Evolutionary conservation across 2,797 vertebrate species (phyloP).

Genomic region (Danio albolineatus): DNA sequence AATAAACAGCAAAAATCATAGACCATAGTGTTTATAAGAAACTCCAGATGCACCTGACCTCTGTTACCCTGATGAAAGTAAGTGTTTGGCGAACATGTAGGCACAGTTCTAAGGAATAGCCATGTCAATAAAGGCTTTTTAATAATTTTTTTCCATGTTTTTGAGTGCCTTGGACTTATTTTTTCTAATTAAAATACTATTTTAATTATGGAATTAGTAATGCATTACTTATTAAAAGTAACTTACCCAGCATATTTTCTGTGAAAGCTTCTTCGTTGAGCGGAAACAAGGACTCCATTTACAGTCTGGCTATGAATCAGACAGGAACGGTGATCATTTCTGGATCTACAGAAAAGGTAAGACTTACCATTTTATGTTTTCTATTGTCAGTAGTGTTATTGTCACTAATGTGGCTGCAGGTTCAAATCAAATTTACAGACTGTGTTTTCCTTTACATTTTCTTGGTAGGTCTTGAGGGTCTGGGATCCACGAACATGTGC

Average conservation of each 20-base stretch:
- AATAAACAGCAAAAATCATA: too few species aligned
- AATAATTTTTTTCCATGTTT: too few species aligned
- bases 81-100: too few species aligned
- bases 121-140: too few species aligned
- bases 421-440: neutral
- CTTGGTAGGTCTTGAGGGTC: slow-evolving; percentile 89
- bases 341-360: slow-evolving; percentile 98
- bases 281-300: slow-evolving; percentile 99
- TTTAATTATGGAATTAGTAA: too few species aligned
- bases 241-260: slow-evolving; percentile 33
- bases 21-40: too few species aligned
- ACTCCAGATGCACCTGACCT: too few species aligned
- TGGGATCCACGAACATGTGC: slow-evolving; percentile 98
- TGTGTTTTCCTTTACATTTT: neutral
- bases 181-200: neutral
- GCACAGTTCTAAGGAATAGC: too few species aligned
- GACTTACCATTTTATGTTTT: neutral
- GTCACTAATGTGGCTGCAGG: neutral
- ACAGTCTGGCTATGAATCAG: slow-evolving; percentile 99
- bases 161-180: too few species aligned
- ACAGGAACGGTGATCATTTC: slow-evolving; percentile 99
- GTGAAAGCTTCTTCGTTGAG: slow-evolving; percentile 93
- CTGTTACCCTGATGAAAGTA: too few species aligned
- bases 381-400: neutral
- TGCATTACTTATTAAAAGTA: too few species aligned